Base-by-base conservation (phyloP, 1,140 invertebrate genomes). In the Zaprionus camerounensis region DNA sequence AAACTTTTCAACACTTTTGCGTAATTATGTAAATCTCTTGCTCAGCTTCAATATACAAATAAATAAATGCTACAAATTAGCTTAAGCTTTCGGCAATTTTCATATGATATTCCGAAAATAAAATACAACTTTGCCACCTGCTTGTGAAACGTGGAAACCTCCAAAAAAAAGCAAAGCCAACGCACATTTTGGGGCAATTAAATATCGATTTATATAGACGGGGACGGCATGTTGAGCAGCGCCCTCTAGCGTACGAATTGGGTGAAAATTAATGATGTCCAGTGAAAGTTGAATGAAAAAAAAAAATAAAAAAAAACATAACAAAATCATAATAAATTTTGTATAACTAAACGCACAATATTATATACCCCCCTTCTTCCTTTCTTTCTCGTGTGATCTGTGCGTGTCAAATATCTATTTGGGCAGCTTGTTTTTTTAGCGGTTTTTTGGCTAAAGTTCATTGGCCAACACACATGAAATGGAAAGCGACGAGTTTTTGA, bases 21-120 rank as follows among this genome's bases (percentile, higher is more conserved):
- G 83, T 76, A 86, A 87, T 81, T 87, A 87, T 87, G 84, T 57
- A 88, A 84, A 87, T 87, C 46, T 56, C 26, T 53, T 55, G n/a
- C 49, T 17, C 15, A 9, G 36, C 13, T 51, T 57, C 56, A 51
- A 70, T 64, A 71, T 67, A 71, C 49, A 62, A 70, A 68, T 71
- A 71, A 53, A 80, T 72, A 80, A 88, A 84, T 64, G 71, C 62
- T 84, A 90, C 84, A 90, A 88, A 88, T 84, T 81, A 90, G 81
- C 66, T 57, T 57, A 59, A 63, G 61, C 67, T 62, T 67, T 64
- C 46, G 73, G 62, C 62, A 84, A 78, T 78, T 71, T 64, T 65
- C 63, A 71, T 68, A 80, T 72, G 62, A 73, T 78, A 82, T 82
- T 82, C 68, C 81, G 51, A 85, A 78, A 61, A 71, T 59, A 81